phyloP scores from a whole-genome alignment of 2,113 vertebrate genomes.

The Corythaeola cristata region DNA sequence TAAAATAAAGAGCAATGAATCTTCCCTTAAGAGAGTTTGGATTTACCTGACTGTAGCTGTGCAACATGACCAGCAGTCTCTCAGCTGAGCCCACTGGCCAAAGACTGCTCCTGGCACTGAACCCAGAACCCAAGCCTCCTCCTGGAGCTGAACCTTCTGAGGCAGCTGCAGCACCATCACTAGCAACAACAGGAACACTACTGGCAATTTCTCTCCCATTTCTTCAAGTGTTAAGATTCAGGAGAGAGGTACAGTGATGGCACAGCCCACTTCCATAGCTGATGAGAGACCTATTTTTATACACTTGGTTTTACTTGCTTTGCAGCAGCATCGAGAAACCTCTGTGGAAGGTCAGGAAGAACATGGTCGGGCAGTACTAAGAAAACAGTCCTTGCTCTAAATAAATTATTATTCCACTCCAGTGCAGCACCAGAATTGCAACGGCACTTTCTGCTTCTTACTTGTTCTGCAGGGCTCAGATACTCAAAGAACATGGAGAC shows the following conservation, averaged over 20 bases:
- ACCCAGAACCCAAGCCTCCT: neutral
- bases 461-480: neutral
- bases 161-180: neutral
- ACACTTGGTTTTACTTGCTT: neutral
- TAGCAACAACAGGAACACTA: neutral
- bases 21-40: neutral
- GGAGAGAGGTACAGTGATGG: neutral
- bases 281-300: neutral
- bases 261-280: neutral
- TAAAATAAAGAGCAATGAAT: neutral
- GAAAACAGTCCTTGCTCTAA: neutral
- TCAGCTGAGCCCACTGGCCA: neutral
- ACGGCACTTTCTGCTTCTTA: neutral
- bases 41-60: neutral
- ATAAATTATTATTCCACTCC: neutral
- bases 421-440: neutral
- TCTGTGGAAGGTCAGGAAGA: neutral
- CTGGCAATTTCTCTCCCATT: neutral
- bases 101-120: neutral
- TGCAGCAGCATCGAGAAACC: neutral
- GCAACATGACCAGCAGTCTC: neutral
- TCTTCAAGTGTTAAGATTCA: neutral
- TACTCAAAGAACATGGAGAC: neutral
- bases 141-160: neutral
- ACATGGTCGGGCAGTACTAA: neutral